Evolutionary conservation across 1,140 invertebrate genomes (phyloP).

Genomic region (Homalodisca vitripennis): DNA sequence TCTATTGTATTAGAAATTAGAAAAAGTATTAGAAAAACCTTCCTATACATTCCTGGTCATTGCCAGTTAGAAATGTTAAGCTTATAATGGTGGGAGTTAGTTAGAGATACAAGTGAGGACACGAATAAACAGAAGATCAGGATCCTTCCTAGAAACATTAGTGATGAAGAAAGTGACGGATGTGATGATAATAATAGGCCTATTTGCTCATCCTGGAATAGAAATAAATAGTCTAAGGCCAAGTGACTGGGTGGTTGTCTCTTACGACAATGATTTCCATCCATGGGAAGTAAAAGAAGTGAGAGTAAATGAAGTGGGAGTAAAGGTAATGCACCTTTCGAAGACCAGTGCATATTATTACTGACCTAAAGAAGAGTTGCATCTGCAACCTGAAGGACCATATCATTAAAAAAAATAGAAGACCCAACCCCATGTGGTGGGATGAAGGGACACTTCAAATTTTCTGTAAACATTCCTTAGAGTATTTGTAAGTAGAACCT

Average conservation of each 20-base stretch:
- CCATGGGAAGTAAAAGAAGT: background rate
- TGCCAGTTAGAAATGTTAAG: no score
- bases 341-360: background rate
- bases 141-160: background rate
- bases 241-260: slow-evolving; percentile 5
- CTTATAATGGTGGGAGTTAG: no score
- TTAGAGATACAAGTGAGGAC: background rate
- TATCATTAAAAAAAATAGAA: background rate
- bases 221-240: background rate
- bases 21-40: no score
- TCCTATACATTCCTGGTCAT: no score
- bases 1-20: no score
- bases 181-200: background rate
- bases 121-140: background rate
- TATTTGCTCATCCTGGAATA: background rate
- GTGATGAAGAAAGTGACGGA: background rate
- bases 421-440: slow-evolving; percentile 1
- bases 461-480: background rate
- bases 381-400: background rate
- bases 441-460: background rate
- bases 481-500: background rate
- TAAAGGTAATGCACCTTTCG: background rate
- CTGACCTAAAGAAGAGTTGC: background rate
- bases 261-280: background rate
- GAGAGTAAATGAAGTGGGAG: background rate